Base-by-base conservation (phyloP, 2,113 vertebrate species). In the Poecilia latipinna region DNA sequence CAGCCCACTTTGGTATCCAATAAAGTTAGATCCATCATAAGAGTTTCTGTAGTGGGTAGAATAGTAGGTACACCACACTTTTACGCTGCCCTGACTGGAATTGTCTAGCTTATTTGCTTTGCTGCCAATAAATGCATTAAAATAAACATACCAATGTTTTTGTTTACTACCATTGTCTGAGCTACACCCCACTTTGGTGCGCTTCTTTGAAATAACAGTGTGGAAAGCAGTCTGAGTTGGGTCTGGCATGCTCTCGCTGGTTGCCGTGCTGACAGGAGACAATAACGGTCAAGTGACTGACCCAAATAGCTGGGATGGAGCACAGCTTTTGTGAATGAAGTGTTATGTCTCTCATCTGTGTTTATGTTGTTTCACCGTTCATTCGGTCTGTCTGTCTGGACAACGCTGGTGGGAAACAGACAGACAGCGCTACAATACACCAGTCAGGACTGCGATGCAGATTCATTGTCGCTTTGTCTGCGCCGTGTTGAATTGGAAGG, bases 271-370 rank as follows among this genome's bases (percentile, higher is more conserved):
- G 75, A 74, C 69, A 76, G 33, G 44, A 67, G 79, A 93, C 86
- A 92, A 91, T 91, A 65, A 82, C 66, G 75, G 82, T 82, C 82
- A 89, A 86, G 86, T 86, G 91, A 89, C 89, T 86, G 82, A 90
- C 89, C 84, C 76, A 88, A 79, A 93, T 85, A 90, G 82, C 81
- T 80, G 77, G 70, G 88, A 78, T 89, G 86, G 83, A 86, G 83
- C 62, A 69, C 79, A 80, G 89, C 86, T 89, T 92, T 91, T 93
- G 89, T 92, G 89, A 92, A 92, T 92, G 88, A 93, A 93, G 79
- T 81, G 77, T 85, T 77, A 83, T 80, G 85, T 65, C 79, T 79
- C 78, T 79, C 78, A 82, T 88, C 82, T 79, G 65, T 89, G 85
- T 90, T 90, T 82, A 85, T 87, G 90, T 91, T 64, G 81, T 78